Conservation (phyloP, 1,140 invertebrate species). For the Philotrypesis tridentata region DNA sequence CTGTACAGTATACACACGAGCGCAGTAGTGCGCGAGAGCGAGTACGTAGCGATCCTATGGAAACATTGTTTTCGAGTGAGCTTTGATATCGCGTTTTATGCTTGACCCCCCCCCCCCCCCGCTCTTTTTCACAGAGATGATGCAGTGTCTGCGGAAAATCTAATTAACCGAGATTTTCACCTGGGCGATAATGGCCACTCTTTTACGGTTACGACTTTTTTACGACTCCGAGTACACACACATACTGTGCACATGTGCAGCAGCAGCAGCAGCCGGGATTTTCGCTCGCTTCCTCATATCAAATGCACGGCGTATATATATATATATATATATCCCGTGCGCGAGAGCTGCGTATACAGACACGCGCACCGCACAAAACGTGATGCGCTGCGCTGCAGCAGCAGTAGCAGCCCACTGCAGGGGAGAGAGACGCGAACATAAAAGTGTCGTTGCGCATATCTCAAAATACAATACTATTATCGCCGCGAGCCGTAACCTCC, state of each 20-base stretch:
- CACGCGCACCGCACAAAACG: too few species aligned
- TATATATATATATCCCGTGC: too few species aligned
- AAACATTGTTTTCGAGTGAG: too few species aligned
- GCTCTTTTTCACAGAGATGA: too few species aligned
- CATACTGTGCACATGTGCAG: not conserved
- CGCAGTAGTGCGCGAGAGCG: not conserved
- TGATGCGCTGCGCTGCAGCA: too few species aligned
- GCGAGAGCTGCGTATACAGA: too few species aligned
- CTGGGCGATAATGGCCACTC: too few species aligned
- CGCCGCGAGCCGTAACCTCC: not conserved
- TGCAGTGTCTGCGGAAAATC: too few species aligned
- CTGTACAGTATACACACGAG: too few species aligned
- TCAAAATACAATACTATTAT: not conserved
- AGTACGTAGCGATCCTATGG: too few species aligned
- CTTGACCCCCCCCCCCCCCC: not conserved
- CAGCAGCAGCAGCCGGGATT: too few species aligned
- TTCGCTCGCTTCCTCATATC: not conserved
- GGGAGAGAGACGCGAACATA: not conserved
- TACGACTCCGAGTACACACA: not conserved
- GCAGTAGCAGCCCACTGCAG: too few species aligned
- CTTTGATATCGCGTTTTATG: not conserved
- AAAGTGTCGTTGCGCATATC: not conserved
- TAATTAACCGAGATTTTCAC: not conserved
- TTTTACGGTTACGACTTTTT: not conserved
- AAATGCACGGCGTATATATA: not conserved